Evolutionary conservation across 2,888 invertebrate genomes (phyloP), one percentile per base, ranked within the genome.

Genomic region (Limenitis camilla): DNA sequence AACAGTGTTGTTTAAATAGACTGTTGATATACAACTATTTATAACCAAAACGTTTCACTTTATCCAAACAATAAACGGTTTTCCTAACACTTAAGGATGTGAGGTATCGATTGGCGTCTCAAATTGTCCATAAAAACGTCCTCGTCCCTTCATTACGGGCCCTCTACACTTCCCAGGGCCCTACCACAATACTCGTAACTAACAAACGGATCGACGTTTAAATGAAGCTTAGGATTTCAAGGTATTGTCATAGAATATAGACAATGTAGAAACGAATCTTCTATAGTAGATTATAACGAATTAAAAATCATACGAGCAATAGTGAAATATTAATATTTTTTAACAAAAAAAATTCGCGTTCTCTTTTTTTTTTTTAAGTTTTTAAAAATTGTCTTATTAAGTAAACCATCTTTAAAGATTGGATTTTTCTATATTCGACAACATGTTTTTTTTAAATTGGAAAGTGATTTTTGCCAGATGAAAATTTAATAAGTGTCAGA

Each of bases 71-170:
- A 6, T 35, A 33, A 33, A 33, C 33, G 4, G 28, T 33, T 27
- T 28, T 7, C 27, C 19, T 19, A 38, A 36, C 30, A 47, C 11
- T 42, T 46, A 33, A 62, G 56, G 63, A 64, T 67, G 66, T 65
- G 61, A 62, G 62, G 58, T 56, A 68, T 69, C 66, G 58, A 53
- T 58, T 53, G 56, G 55, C 48, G 49, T 54, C 54, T 69, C 67
- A 72, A 75, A 76, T 74, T 67, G 72, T 67, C 72, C 72, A 72
- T 69, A 68, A 72, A 66, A 65, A 62, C 57, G 60, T 61, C 56
- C 59, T 59, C 62, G 56, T 64, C 65, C 67, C 65, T 61, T 62
- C 63, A 61, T 66, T 66, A 68, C 62, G 65, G 40, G 61, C 65
- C 66, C 70, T 68, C 65, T 64, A 63, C 56, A 62, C 65, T 64